Base-by-base conservation (phyloP, 1,140 invertebrate species). In the Dryas iulia region DNA sequence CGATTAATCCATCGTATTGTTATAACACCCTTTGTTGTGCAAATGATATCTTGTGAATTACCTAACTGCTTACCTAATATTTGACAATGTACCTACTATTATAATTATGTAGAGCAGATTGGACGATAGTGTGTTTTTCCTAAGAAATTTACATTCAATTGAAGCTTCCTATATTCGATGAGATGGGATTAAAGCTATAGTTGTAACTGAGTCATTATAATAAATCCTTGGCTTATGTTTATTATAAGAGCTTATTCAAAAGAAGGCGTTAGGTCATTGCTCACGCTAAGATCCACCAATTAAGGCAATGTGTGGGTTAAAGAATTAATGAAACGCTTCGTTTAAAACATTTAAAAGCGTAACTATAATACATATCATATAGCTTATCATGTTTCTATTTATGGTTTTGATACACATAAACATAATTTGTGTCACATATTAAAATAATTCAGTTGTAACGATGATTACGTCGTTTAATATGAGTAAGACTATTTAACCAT, bases 1-100 rank as follows among this genome's bases (percentile, higher is more conserved):
- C 77, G 84, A 87, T 89, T 89, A 90, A 87, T 84, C 76, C 76
- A 54, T 72, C 68, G 72, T 77, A 81, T 87, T 84, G 81, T 89
- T 82, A 80, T 77, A 72, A 73, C 64, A 69, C 67, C 60, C 74
- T 78, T 86, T 87, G 78, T 86, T 79, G 77, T 82, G 78, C 68
- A 82, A 81, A 86, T 78, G 59, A 79, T 72, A 59, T 71, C 66
- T 70, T 67, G 39, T 58, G 72, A 56, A 66, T 79, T 74, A 71
- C 66, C 31, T 69, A 79, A 79, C 67, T 14, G 61, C 25, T 69
- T 69, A 63, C 59, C 53, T 63, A 63, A 69, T 14, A 33, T 63
- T 56, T 56, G 24, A 56, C 24, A 56, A 24, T 54, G 1, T 26
- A 47, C 39, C n/a, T 35, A 5, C 31, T 24, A 24, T 25, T 3